Percentiles rank a stretch among this genome's conserved stretches.
Conservation (phyloP, 2,113 vertebrate species). For the Anseranas semipalmata region DNA sequence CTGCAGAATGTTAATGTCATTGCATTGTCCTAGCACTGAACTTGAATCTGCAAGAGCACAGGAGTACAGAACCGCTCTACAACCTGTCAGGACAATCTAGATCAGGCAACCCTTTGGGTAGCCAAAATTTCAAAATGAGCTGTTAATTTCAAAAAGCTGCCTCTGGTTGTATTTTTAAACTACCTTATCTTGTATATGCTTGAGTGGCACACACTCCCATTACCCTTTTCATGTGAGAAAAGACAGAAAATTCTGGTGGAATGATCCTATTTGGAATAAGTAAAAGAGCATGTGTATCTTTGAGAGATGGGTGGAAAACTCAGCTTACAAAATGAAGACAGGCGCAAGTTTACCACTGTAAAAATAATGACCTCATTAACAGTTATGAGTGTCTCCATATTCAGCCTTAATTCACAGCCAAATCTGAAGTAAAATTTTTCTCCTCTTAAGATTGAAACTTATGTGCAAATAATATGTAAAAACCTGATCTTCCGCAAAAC, state of each 20-base stretch:
- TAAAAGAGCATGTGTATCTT: rapidly evolving
- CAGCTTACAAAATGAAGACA: background rate
- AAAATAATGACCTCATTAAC: background rate
- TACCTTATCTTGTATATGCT: background rate
- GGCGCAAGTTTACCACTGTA: background rate
- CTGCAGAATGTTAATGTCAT: background rate
- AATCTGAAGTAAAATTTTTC: background rate
- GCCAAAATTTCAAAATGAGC: background rate
- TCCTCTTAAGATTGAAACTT: background rate
- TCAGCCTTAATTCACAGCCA: background rate
- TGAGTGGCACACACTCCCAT: rapidly evolving
- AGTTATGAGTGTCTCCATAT: background rate
- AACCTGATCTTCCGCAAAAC: background rate
- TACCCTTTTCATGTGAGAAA: background rate
- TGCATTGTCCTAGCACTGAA: background rate
- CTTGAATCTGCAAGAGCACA: background rate
- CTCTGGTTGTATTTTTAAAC: background rate
- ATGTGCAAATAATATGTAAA: background rate
- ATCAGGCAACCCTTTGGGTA: background rate
- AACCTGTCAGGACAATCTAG: background rate
- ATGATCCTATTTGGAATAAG: background rate
- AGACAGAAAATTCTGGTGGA: background rate
- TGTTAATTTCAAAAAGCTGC: background rate
- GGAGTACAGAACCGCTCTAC: background rate
- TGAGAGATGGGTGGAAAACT: background rate